Percentiles rank a stretch among this genome's conserved stretches.
These are phyloP conservation scores for Agrochola circellaris DNA, from an alignment of 2,888 invertebrate species.

Conservation along the genomic window DNA sequence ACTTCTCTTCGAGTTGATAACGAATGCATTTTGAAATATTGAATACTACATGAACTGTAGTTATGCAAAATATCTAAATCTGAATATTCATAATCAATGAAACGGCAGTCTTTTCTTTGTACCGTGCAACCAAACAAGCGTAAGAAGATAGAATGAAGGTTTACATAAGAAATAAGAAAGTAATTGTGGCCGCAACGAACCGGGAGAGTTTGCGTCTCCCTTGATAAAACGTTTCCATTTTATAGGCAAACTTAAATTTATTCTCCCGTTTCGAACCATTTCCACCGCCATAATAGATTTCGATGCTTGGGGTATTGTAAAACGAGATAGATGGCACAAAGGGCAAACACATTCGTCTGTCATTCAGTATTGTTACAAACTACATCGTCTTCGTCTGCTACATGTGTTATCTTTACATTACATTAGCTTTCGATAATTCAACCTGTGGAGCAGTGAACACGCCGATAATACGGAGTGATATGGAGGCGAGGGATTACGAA, in stretches of 20 bases:
- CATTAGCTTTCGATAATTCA: conserved; percentile 74
- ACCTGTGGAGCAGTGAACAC: conserved; percentile 74
- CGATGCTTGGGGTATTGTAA: conserved; percentile 60
- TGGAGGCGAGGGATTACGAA: conserved; percentile 69
- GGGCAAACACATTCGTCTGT: conserved; percentile 62
- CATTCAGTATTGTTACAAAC: conserved; percentile 59
- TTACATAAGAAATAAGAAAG: conserved; percentile 74
- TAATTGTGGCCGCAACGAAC: conserved; percentile 72
- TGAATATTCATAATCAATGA: conserved; percentile 20
- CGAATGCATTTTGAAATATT: no score
- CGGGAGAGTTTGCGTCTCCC: conserved; percentile 66
- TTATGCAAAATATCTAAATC: neutral
- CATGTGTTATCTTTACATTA: conserved; percentile 76
- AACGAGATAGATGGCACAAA: conserved; percentile 61
- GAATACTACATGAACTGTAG: neutral
- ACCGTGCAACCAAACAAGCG: conserved; percentile 41
- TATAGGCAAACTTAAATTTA: conserved; percentile 74
- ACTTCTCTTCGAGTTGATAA: no score
- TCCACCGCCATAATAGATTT: conserved; percentile 68
- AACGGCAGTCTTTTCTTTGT: conserved; percentile 8
- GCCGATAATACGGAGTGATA: conserved; percentile 69
- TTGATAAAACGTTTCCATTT: conserved; percentile 74
- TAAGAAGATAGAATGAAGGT: conserved; percentile 67
- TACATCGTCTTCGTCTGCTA: conserved; percentile 53
- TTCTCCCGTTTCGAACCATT: conserved; percentile 62